These are phyloP conservation scores for Drosophila vallismaia DNA, from an alignment of 2,888 invertebrate genomes.

Conservation along the genomic window DNA sequence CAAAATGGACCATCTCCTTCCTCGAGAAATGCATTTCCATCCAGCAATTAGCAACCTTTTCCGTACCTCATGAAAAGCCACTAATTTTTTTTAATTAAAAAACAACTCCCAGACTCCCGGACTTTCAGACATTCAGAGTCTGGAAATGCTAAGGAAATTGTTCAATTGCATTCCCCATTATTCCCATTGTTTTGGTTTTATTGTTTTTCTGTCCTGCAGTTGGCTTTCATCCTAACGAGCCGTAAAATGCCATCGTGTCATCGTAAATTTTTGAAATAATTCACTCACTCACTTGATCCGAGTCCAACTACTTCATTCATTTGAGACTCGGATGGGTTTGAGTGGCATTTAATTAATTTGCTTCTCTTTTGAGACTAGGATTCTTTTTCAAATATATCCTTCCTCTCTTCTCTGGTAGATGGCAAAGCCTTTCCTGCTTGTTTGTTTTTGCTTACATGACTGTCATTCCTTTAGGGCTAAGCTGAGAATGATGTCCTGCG, in stretches of 20 bases:
- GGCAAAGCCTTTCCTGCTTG: background rate
- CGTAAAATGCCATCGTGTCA: constrained; percentile 44
- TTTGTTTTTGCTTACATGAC: background rate
- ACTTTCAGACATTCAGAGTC: background rate
- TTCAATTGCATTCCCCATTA: constrained; percentile 60
- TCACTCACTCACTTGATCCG: constrained; percentile 5
- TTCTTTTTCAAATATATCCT: constrained; percentile 6
- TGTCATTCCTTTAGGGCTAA: constrained; percentile 19
- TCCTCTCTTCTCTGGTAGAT: background rate
- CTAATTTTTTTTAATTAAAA: constrained; percentile 71
- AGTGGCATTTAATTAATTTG: constrained; percentile 79
- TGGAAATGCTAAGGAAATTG: constrained; percentile 47
- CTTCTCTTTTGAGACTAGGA: constrained; percentile 28
- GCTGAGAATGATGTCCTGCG: constrained; percentile 52
- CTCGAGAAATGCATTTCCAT: background rate
- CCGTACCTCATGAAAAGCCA: constrained; percentile 49
- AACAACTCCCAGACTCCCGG: constrained; percentile 51
- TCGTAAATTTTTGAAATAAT: constrained; percentile 46
- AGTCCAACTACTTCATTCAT: constrained; percentile 9
- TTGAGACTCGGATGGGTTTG: constrained; percentile 44
- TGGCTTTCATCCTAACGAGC: constrained; percentile 46
- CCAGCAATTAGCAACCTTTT: background rate
- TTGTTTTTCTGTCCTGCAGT: constrained; percentile 9
- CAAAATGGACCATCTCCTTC: background rate
- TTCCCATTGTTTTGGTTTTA: constrained; percentile 35